These are phyloP conservation scores for Myioborus melanocephalus DNA, from an alignment of 2,797 vertebrate genomes.

Conservation along the genomic window DNA sequence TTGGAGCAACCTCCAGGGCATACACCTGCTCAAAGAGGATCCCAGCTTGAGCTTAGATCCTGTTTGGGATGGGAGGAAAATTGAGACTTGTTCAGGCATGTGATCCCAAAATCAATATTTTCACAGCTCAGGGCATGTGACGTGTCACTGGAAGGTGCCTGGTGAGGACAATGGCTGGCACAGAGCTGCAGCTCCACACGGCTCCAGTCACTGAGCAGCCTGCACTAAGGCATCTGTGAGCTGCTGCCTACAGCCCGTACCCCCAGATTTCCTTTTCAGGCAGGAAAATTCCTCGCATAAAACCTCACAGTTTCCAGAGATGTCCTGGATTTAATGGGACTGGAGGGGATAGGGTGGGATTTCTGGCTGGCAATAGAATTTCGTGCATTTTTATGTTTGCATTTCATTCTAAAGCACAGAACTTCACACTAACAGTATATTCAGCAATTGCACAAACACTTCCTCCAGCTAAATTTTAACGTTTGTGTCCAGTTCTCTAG, in stretches of 20 bases:
- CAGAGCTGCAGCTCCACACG: background rate
- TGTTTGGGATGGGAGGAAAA: conserved; percentile 11
- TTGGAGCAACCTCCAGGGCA: background rate
- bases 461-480: background rate
- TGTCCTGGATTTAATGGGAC: background rate
- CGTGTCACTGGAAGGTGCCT: background rate
- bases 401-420: background rate
- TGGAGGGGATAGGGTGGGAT: rapidly evolving
- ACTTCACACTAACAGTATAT: background rate
- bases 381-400: background rate
- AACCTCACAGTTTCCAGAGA: background rate
- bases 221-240: rapidly evolving
- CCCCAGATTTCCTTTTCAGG: background rate
- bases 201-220: background rate
- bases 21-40: background rate
- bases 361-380: background rate
- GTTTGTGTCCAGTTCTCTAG: background rate
- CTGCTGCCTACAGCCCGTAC: background rate
- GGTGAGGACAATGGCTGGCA: conserved; percentile 36
- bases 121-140: conserved; percentile 17
- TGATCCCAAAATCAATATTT: conserved; percentile 50
- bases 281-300: background rate
- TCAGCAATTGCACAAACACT: background rate
- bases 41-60: background rate
- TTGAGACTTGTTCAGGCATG: background rate